These are phyloP conservation scores for Thyatira batis DNA, from an alignment of 2,888 invertebrate genomes.

Conservation along the genomic window DNA sequence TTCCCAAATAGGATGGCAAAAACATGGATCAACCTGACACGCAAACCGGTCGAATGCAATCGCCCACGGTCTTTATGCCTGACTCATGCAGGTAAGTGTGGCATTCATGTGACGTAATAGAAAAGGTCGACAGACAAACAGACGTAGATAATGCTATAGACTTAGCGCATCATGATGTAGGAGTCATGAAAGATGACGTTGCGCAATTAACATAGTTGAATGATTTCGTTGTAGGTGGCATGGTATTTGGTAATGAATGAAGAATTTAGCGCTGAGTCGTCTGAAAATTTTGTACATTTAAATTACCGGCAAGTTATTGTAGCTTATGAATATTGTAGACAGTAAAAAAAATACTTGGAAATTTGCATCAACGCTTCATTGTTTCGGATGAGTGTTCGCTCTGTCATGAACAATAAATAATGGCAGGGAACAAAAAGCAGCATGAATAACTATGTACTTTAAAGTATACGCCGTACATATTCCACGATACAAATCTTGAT, in stretches of 20 bases:
- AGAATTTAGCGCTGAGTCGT: not conserved
- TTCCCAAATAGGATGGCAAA: conserved; percentile 25
- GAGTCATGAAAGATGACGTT: not conserved
- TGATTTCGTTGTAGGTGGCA: not conserved
- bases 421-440: not conserved
- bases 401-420: not conserved
- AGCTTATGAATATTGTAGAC: not conserved
- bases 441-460: not conserved
- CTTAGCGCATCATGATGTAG: not conserved
- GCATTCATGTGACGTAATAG: conserved; percentile 37
- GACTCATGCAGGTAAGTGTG: conserved; percentile 41
- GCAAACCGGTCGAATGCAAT: conserved; percentile 35
- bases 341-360: not conserved
- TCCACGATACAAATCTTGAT: not conserved
- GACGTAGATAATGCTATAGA: conserved; percentile 2
- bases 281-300: not conserved
- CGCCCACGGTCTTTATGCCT: conserved; percentile 25
- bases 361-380: not conserved
- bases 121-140: conserved; percentile 20
- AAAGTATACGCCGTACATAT: not conserved
- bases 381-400: not conserved
- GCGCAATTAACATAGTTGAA: not conserved
- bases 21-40: conserved; percentile 13
- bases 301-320: not conserved
- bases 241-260: not conserved